Percentiles rank a stretch among this genome's conserved stretches.
These are phyloP conservation scores for Tragulus kanchil DNA, from an alignment of 2,113 vertebrate genomes.

Conservation along the genomic window DNA sequence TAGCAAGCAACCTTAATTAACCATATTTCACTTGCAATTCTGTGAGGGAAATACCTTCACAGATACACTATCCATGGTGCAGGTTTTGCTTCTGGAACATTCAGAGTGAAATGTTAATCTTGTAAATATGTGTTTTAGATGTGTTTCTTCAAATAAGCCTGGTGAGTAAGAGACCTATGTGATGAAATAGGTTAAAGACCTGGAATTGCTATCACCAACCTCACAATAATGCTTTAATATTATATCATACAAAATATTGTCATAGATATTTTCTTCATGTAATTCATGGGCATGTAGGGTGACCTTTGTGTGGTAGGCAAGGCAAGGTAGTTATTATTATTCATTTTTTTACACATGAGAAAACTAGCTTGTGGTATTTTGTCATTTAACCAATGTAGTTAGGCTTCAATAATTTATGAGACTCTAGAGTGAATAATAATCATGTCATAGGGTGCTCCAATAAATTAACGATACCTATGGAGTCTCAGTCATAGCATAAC, in stretches of 20 bases:
- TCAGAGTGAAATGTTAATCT: neutral
- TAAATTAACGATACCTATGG: conserved; percentile 35
- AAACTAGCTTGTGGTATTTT: conserved; percentile 28
- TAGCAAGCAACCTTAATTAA: conserved; percentile 39
- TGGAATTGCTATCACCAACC: neutral
- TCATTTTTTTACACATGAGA: neutral
- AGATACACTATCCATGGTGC: neutral
- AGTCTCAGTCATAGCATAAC: neutral
- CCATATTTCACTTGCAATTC: conserved; percentile 35
- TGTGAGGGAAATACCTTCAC: neutral
- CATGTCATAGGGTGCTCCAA: neutral
- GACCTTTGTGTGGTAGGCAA: neutral
- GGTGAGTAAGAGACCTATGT: conserved; percentile 10
- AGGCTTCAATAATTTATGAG: conserved; percentile 48
- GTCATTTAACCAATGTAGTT: conserved; percentile 23
- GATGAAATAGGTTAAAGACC: neutral
- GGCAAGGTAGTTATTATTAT: conserved; percentile 4
- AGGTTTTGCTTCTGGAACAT: neutral
- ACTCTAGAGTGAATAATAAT: conserved; percentile 57
- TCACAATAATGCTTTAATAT: neutral
- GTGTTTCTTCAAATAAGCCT: neutral
- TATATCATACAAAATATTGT: neutral
- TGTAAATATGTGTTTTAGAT: conserved; percentile 21
- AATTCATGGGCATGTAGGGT: neutral
- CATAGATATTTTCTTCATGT: conserved; percentile 26